phyloP scores from a whole-genome alignment of 2,888 invertebrate species.

The Abrostola triplasia region DNA sequence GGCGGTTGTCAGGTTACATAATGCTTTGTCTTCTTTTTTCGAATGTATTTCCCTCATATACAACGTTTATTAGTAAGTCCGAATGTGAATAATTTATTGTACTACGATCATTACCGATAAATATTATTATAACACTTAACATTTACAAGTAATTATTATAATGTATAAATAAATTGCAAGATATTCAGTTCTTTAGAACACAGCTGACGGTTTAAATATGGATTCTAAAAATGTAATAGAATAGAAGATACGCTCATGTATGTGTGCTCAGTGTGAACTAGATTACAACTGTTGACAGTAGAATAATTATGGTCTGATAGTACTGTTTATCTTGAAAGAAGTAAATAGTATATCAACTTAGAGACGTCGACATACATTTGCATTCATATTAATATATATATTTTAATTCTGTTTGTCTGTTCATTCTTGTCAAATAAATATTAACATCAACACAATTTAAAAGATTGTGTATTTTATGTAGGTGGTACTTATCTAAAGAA shows the following conservation, averaged over 20 bases:
- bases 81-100: not conserved
- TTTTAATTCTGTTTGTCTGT: constrained; percentile 8
- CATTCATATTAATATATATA: constrained; percentile 13
- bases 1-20: no score
- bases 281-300: constrained; percentile 42
- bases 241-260: not conserved
- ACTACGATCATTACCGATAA: constrained; percentile 10
- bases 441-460: not conserved
- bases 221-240: constrained; percentile 4
- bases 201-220: no score
- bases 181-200: no score
- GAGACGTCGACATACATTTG: constrained; percentile 33
- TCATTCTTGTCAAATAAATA: constrained; percentile 11
- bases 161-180: no score
- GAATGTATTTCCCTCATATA: no score
- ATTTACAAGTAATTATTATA: no score
- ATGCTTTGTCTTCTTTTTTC: no score
- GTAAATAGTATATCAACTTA: constrained; percentile 13
- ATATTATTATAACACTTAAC: constrained; percentile 5
- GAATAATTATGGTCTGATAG: constrained; percentile 33
- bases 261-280: constrained; percentile 29
- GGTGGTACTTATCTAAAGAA: not conserved
- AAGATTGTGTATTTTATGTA: not conserved
- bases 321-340: constrained; percentile 13
- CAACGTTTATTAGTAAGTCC: no score